Conservation (phyloP, 1,140 invertebrate species). For the Odontomachus brunneus region DNA sequence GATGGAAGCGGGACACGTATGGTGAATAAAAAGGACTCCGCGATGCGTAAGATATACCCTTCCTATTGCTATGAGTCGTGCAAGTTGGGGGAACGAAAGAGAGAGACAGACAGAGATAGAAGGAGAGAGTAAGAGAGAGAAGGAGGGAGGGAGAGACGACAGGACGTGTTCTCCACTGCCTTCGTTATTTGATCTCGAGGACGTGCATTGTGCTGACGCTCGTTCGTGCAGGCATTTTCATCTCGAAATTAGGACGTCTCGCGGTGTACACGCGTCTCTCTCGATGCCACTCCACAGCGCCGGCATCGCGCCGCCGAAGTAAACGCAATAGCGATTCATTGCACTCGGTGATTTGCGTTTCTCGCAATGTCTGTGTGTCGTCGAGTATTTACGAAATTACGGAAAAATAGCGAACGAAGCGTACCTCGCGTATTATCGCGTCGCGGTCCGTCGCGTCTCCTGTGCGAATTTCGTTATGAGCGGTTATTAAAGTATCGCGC, state of each 20-base stretch:
- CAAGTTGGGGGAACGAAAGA: slow-evolving; percentile 17
- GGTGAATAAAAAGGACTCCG: slow-evolving; percentile 53
- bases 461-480: neutral
- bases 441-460: neutral
- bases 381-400: slow-evolving; percentile 5
- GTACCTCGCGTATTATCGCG: neutral
- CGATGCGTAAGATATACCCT: slow-evolving; percentile 36
- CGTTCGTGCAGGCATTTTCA: slow-evolving; percentile 15
- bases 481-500: neutral
- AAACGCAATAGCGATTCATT: neutral
- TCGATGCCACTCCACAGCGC: neutral
- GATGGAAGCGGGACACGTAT: slow-evolving; percentile 34
- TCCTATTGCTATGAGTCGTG: slow-evolving; percentile 25
- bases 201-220: slow-evolving; percentile 35
- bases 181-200: slow-evolving; percentile 50
- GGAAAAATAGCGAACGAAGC: neutral
- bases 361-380: neutral
- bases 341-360: neutral
- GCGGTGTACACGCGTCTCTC: neutral
- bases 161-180: slow-evolving; percentile 14
- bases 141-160: neutral
- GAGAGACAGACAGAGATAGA: neutral
- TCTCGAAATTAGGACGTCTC: slow-evolving; percentile 46
- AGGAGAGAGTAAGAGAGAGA: slow-evolving; percentile 15
- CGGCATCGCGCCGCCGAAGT: neutral